Evolutionary conservation across 2,888 invertebrate species (phyloP).

Genomic region (Clivina fossor): DNA sequence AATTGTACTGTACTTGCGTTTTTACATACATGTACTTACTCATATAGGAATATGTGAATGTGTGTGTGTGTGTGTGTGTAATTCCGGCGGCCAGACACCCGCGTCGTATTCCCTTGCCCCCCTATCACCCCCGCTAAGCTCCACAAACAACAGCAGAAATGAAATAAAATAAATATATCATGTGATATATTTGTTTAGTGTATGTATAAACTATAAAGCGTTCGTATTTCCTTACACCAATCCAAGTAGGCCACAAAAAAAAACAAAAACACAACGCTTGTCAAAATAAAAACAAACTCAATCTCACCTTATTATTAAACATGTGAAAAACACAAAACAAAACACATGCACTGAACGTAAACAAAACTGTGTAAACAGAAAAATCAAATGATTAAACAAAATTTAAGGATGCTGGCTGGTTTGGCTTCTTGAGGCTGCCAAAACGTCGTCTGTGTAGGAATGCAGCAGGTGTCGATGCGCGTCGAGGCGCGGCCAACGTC

Average conservation of each 20-base stretch:
- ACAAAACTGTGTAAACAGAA: slow-evolving; percentile 38
- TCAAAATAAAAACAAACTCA: slow-evolving; percentile 43
- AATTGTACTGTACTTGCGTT: no score
- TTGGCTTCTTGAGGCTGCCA: slow-evolving; percentile 4
- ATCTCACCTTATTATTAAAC: slow-evolving; percentile 44
- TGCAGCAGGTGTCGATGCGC: slow-evolving; percentile 51
- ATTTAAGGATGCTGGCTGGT: slow-evolving; percentile 18
- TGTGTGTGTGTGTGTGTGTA: neutral
- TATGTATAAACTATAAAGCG: no score
- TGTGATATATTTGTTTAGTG: no score
- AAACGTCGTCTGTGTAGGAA: slow-evolving; percentile 43
- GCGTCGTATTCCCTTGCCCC: neutral
- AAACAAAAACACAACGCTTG: slow-evolving; percentile 39
- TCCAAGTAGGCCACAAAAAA: slow-evolving; percentile 34
- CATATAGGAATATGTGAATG: neutral
- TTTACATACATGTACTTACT: neutral
- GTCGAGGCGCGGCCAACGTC: slow-evolving; percentile 55
- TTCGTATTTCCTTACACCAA: neutral
- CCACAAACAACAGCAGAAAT: neutral
- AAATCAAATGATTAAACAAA: slow-evolving; percentile 35
- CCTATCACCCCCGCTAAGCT: neutral
- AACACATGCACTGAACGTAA: slow-evolving; percentile 38
- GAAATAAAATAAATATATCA: slow-evolving; percentile 5
- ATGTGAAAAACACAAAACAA: slow-evolving; percentile 43
- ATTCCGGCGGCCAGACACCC: neutral